Conservation (phyloP, 2,888 invertebrate species). For the Biston betularia region DNA sequence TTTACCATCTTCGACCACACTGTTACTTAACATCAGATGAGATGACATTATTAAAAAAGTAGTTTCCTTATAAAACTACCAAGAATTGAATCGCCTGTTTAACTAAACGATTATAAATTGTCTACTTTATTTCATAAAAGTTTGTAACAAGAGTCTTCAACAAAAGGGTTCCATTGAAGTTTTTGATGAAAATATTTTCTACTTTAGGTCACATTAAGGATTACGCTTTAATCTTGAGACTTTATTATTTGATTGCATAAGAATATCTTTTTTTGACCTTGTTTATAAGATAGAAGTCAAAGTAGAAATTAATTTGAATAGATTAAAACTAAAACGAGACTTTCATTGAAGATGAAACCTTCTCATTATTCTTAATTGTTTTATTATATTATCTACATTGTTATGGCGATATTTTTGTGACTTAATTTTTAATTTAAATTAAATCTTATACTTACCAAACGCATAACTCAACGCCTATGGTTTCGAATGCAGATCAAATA, state of each 20-base stretch:
- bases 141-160: conserved; percentile 41
- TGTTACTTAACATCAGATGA: no score
- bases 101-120: conserved; percentile 32
- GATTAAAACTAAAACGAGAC: background rate
- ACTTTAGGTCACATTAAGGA: conserved; percentile 16
- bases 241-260: background rate
- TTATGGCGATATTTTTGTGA: background rate
- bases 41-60: background rate
- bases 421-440: no score
- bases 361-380: background rate
- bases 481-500: no score
- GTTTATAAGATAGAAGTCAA: conserved; percentile 1
- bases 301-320: conserved; percentile 7
- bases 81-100: conserved; percentile 30
- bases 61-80: conserved; percentile 18
- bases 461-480: no score
- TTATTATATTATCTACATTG: background rate
- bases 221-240: conserved; percentile 11
- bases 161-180: conserved; percentile 42
- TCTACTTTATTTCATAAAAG: conserved; percentile 37
- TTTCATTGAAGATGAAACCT: background rate
- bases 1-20: no score
- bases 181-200: conserved; percentile 45
- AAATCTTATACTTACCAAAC: no score
- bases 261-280: conserved; percentile 7